Evolutionary conservation across 2,888 invertebrate species (phyloP).

Genomic region (Urechis unicinctus): DNA sequence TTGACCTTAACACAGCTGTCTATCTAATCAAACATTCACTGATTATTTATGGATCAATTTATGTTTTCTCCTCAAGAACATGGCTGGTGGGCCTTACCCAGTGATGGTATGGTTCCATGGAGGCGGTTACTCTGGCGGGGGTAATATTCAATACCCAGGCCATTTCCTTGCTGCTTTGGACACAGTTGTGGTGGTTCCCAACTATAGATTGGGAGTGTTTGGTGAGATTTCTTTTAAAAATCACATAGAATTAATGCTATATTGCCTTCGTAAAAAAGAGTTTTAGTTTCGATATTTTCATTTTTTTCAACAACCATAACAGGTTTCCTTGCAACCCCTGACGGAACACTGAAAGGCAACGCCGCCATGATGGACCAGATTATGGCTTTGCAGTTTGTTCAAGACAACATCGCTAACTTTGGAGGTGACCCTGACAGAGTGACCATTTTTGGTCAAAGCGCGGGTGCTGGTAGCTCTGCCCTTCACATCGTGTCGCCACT

Average conservation of each 20-base stretch:
- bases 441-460: conserved; percentile 16
- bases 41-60: too few relatives aligned
- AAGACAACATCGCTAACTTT: conserved; percentile 14
- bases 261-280: too few relatives aligned
- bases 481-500: conserved; percentile 8
- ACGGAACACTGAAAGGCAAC: conserved; percentile 12
- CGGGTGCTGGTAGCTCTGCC: conserved; percentile 11
- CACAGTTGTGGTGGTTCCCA: conserved; percentile 12
- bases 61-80: too few relatives aligned
- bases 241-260: too few relatives aligned
- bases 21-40: too few relatives aligned
- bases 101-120: conserved; percentile 20
- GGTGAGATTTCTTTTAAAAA: too few relatives aligned
- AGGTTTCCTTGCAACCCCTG: conserved; percentile 14
- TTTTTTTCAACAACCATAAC: too few relatives aligned
- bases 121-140: conserved; percentile 11
- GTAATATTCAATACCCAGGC: conserved; percentile 18
- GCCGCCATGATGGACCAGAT: conserved; percentile 13
- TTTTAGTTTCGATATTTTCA: too few relatives aligned
- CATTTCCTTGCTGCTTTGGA: conserved; percentile 16
- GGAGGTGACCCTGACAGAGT: conserved; percentile 14
- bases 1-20: too few relatives aligned
- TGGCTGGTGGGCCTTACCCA: conserved; percentile 8
- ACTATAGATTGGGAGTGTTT: conserved; percentile 14
- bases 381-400: conserved; percentile 12